Evolutionary conservation across 2,888 invertebrate species (phyloP).

Genomic region (Philereme vetulata): DNA sequence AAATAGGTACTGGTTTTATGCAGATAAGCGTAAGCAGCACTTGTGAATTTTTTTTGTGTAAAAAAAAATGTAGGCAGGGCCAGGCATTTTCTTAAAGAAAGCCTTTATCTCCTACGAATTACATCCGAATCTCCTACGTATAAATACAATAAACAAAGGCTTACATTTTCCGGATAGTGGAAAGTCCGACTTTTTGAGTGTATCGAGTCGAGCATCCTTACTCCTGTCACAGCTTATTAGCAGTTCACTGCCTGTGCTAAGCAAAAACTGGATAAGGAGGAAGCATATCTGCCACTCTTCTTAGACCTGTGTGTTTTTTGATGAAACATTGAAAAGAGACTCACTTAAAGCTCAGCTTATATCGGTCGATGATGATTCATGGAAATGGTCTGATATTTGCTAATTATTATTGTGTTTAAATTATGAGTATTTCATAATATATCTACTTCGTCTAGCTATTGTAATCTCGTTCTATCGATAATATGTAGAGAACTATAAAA

Average conservation of each 20-base stretch:
- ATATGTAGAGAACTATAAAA: too few species aligned
- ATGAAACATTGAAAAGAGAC: conserved; percentile 30
- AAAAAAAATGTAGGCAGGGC: too few species aligned
- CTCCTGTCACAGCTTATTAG: conserved; percentile 17
- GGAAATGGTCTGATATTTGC: conserved; percentile 18
- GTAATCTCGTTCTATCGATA: too few species aligned
- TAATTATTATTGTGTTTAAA: conserved; percentile 14
- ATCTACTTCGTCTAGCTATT: neutral
- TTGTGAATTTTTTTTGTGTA: too few species aligned
- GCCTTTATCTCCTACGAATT: too few species aligned
- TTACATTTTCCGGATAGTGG: neutral
- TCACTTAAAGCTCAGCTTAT: conserved; percentile 27
- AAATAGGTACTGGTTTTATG: too few species aligned
- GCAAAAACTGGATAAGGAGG: conserved; percentile 58
- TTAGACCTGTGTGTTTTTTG: conserved; percentile 42
- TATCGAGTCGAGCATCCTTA: conserved; percentile 4
- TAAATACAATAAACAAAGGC: too few species aligned
- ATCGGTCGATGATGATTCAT: conserved; percentile 26
- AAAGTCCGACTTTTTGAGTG: conserved; percentile 13
- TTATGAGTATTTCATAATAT: conserved; percentile 3
- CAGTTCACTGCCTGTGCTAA: conserved; percentile 36
- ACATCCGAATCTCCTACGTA: too few species aligned
- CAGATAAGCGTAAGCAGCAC: too few species aligned
- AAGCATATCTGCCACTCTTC: conserved; percentile 45
- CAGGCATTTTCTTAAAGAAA: too few species aligned